Base-by-base conservation (phyloP, 1,140 invertebrate genomes). In the Palaemon carinicauda region DNA sequence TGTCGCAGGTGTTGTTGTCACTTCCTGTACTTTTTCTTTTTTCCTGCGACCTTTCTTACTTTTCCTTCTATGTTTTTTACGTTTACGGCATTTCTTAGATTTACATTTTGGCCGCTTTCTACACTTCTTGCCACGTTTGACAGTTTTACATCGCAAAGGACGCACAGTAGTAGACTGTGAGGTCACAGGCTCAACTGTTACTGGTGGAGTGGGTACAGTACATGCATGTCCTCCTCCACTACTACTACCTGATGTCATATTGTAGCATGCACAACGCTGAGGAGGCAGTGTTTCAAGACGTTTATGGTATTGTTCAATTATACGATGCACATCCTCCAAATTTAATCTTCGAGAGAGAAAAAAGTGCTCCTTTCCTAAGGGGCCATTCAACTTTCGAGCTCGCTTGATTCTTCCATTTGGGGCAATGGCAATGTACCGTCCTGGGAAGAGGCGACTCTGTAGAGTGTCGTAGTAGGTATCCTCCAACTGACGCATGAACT, bases 51-150 rank as follows among this genome's bases (percentile, higher is more conserved):
- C 80, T n/a, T 52, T 29, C 56, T 54, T 80, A 50, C 24, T 24
- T 29, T 52, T 79, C 52, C 27, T 52, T 53, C 78, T 80, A 53
- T 54, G 77, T 79, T 73, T 86, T 80, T 69, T 86, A 56, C 53
- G 80, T 21, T 82, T 29, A 5, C 80, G 69, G 51, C 84, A 86
- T 54, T 74, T 86, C 80, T 86, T 86, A 73, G 60, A 73, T 69
- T 86, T 86, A 56, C 84, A 86, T 27, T 86, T 86, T 73, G n/a
- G 84, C 77, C 77, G 60, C 41, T 73, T 80, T 71, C 65, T 86
- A 52, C 84, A 86, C 69, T 80, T 80, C 52, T 71, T 80, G 29
- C 33, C 71, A 19, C 84, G 74, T 54, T 80, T 80, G 41, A 80
- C 84, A 74, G 54, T 80, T 41, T 65, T 86, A 51, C 84, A 80